These are phyloP conservation scores for Morpho achilles DNA, from an alignment of 2,888 invertebrate genomes.

Conservation along the genomic window DNA sequence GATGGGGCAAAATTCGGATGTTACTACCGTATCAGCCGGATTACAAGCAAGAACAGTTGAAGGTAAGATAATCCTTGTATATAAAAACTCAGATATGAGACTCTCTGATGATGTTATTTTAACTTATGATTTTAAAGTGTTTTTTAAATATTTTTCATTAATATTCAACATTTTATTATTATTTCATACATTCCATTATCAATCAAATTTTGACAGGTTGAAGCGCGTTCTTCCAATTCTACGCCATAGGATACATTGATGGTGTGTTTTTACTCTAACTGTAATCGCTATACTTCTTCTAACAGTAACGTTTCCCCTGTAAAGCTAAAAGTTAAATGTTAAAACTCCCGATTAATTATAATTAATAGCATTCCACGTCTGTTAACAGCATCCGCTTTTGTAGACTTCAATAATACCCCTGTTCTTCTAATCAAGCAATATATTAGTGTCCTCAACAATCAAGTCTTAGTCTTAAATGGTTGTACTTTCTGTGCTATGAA, in stretches of 20 bases:
- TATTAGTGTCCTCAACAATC: background rate
- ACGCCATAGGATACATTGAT: conserved; percentile 56
- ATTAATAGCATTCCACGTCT: background rate
- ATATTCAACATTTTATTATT: background rate
- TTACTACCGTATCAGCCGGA: conserved; percentile 94
- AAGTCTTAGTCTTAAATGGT: background rate
- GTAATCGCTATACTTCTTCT: conserved; percentile 27
- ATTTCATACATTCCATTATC: conserved; percentile 29
- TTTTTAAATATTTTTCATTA: background rate
- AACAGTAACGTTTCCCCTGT: conserved; percentile 11
- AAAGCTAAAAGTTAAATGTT: background rate
- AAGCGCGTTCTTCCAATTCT: conserved; percentile 52
- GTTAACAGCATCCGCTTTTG: conserved; percentile 6
- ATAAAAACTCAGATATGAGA: background rate
- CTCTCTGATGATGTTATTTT: background rate
- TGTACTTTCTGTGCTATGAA: conserved; percentile 3
- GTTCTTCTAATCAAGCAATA: background rate
- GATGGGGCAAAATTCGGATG: conserved; percentile 95
- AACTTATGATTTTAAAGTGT: background rate
- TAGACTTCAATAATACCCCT: conserved; percentile 4
- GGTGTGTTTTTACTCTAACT: conserved; percentile 53
- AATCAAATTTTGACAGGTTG: conserved; percentile 57
- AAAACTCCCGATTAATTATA: background rate
- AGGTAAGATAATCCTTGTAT: conserved; percentile 56
- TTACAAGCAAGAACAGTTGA: conserved; percentile 92